Conservation (phyloP, 2,888 invertebrate genomes). For the Xestia rhomboidea region DNA sequence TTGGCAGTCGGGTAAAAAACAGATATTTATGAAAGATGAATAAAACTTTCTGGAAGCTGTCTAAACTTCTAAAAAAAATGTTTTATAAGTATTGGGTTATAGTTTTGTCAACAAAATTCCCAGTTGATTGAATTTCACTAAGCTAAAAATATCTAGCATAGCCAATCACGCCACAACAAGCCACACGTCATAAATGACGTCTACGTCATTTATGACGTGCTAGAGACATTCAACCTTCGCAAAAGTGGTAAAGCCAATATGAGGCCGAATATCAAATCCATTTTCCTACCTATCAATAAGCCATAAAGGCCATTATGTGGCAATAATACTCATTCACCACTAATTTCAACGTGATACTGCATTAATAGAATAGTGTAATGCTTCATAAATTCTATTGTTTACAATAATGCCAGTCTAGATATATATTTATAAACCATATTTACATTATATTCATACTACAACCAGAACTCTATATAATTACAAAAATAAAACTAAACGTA, state of each 20-base stretch:
- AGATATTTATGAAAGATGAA: neutral
- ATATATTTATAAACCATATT: too few species aligned
- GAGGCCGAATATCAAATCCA: neutral
- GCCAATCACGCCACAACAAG: too few species aligned
- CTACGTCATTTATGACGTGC: neutral
- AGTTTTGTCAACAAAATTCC: neutral
- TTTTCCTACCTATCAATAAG: neutral
- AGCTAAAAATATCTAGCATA: neutral
- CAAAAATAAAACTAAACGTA: too few species aligned
- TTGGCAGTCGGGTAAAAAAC: too few species aligned
- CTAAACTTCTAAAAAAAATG: neutral
- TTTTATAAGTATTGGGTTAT: neutral
- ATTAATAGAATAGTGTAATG: conserved; percentile 4
- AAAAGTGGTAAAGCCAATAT: neutral
- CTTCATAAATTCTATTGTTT: conserved; percentile 6
- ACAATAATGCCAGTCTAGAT: conserved; percentile 3
- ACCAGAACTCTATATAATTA: too few species aligned
- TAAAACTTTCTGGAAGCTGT: neutral
- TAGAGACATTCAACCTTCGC: neutral
- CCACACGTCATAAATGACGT: too few species aligned
- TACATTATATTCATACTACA: too few species aligned
- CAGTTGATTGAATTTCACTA: neutral
- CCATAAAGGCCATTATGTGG: neutral
- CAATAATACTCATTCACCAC: neutral
- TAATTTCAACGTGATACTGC: neutral